A percentile compares a stretch with the other conserved stretches of the same genome.
Conservation (phyloP, 2,797 vertebrate genomes). For the Nyctalus aviator region DNA sequence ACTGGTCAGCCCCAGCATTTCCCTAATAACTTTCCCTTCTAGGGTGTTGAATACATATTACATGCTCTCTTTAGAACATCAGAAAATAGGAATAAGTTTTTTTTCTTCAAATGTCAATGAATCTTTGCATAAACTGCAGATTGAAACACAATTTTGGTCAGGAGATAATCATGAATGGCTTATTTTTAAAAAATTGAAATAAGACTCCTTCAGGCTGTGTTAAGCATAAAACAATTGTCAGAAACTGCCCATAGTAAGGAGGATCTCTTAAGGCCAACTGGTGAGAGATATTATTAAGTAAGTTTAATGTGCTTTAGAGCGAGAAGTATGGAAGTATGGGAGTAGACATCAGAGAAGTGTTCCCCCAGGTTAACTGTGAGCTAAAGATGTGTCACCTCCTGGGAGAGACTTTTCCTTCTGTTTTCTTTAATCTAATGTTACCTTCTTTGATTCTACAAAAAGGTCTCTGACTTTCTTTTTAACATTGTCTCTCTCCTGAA, state of each 20-base stretch:
- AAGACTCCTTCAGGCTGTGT: not conserved
- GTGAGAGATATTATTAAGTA: not conserved
- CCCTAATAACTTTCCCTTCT: not conserved
- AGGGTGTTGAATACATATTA: not conserved
- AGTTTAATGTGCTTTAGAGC: not conserved
- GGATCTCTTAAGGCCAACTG: not conserved
- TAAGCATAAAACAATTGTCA: not conserved
- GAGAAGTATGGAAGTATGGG: not conserved
- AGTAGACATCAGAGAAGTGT: not conserved
- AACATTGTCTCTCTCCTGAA: not conserved
- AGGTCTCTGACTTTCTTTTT: not conserved
- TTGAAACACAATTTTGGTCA: not conserved
- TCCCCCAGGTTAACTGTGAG: not conserved
- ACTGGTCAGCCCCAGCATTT: too few species aligned
- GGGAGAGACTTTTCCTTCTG: not conserved
- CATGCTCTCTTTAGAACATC: not conserved
- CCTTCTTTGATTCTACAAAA: not conserved
- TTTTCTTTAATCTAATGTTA: not conserved
- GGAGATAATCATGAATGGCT: not conserved
- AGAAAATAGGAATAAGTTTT: not conserved
- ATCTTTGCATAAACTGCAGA: conserved; percentile 6
- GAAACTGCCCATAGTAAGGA: not conserved
- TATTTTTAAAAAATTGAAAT: not conserved
- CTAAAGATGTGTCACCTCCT: not conserved
- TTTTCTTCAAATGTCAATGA: not conserved